Evolutionary conservation across 2,888 invertebrate species (phyloP).

Genomic region (Pilophorus perplexus): DNA sequence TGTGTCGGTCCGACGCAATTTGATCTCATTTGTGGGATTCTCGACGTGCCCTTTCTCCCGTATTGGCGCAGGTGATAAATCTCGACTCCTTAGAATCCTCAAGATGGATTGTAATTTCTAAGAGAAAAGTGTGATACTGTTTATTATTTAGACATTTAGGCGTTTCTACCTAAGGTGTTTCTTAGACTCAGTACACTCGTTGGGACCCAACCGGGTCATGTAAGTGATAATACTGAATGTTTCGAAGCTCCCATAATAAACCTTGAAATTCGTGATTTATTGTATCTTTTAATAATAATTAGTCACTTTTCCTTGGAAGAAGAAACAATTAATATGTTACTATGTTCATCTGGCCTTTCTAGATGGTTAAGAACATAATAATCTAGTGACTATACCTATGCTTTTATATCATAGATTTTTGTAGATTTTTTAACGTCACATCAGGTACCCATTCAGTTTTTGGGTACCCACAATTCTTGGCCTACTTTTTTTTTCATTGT

Average conservation of each 20-base stretch:
- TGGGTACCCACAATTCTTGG: no score
- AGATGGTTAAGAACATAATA: no score
- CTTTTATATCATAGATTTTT: constrained; percentile 35
- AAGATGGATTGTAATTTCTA: constrained; percentile 21
- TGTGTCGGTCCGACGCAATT: constrained; percentile 2
- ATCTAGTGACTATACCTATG: constrained; percentile 20
- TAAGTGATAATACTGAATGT: constrained; percentile 8
- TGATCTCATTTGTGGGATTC: constrained; percentile 40
- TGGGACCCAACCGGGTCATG: constrained; percentile 1
- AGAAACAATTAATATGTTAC: constrained; percentile 8
- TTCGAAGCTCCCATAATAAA: constrained; percentile 12
- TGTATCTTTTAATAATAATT: constrained; percentile 33
- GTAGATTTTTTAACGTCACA: constrained; percentile 26
- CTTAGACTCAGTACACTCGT: not conserved
- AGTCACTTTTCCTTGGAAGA: constrained; percentile 28
- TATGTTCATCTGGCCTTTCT: constrained; percentile 32
- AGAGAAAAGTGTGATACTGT: constrained; percentile 37
- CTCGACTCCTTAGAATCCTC: constrained; percentile 1
- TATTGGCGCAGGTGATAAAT: constrained; percentile 23
- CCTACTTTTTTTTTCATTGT: no score
- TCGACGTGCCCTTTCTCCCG: constrained; percentile 20
- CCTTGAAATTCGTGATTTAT: constrained; percentile 29
- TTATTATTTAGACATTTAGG: constrained; percentile 26
- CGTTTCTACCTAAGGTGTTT: constrained; percentile 35
- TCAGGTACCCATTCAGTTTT: no score